A percentile compares a stretch with the other conserved stretches of the same genome.
These are phyloP conservation scores for Ophraella communa DNA, from an alignment of 2,888 invertebrate species.

Conservation along the genomic window DNA sequence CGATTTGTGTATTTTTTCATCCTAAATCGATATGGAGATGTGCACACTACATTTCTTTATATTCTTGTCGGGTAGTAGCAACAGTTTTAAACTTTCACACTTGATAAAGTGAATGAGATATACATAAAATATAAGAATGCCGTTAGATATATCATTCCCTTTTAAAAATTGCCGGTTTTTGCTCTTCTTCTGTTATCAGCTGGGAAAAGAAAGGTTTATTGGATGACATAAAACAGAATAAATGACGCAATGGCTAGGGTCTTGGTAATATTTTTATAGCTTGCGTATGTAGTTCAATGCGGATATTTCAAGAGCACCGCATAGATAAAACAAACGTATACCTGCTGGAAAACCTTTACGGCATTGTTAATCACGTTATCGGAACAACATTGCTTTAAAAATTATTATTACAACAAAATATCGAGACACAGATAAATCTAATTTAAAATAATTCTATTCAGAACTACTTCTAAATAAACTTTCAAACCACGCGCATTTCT, in stretches of 20 bases:
- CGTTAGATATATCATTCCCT: conserved; percentile 27
- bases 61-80: conserved; percentile 24
- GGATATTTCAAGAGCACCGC: neutral
- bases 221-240: conserved; percentile 15
- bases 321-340: neutral
- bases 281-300: conserved; percentile 5
- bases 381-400: too few relatives aligned
- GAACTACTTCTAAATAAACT: too few relatives aligned
- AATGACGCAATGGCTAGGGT: neutral
- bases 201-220: conserved; percentile 16
- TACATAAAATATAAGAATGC: conserved; percentile 33
- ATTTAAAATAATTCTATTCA: too few relatives aligned
- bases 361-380: too few relatives aligned
- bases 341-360: too few relatives aligned
- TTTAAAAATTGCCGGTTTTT: conserved; percentile 24
- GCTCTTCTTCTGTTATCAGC: conserved; percentile 21
- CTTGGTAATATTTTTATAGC: conserved; percentile 16
- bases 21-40: conserved; percentile 15
- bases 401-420: too few relatives aligned
- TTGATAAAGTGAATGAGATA: conserved; percentile 33
- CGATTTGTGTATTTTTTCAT: neutral
- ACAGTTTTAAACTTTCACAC: conserved; percentile 34
- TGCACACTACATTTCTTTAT: conserved; percentile 18
- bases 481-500: too few relatives aligned
- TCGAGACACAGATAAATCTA: too few relatives aligned